Conservation (phyloP, 2,797 vertebrate genomes). For the Tolypeutes matacus region DNA sequence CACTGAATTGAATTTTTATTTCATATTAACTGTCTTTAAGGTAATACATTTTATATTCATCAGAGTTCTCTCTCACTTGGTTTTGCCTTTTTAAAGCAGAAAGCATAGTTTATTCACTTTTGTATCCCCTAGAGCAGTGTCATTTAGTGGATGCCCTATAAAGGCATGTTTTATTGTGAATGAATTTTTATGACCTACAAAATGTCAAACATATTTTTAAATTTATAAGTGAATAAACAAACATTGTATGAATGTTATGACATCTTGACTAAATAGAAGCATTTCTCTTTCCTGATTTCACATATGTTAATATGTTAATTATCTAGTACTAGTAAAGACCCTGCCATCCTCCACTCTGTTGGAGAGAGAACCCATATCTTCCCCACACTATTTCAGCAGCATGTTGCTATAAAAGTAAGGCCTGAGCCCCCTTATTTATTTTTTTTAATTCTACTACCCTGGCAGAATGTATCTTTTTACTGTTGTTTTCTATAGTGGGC, state of each 20-base stretch:
- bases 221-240: neutral
- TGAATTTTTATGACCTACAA: neutral
- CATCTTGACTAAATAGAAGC: neutral
- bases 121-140: neutral
- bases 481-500: neutral
- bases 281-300: constrained; percentile 2
- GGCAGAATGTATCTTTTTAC: constrained; percentile 42
- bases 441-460: neutral
- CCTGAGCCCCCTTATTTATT: neutral
- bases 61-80: neutral
- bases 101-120: neutral
- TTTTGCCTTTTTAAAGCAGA: neutral
- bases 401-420: neutral
- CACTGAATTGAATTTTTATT: neutral
- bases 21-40: constrained; percentile 19
- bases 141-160: neutral
- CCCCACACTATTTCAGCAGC: neutral
- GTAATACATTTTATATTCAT: neutral
- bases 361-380: neutral
- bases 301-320: neutral
- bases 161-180: neutral
- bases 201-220: neutral
- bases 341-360: neutral
- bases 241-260: neutral
- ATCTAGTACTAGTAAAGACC: neutral